Conservation (phyloP, 2,113 vertebrate genomes). For the Polypterus bichir region DNA sequence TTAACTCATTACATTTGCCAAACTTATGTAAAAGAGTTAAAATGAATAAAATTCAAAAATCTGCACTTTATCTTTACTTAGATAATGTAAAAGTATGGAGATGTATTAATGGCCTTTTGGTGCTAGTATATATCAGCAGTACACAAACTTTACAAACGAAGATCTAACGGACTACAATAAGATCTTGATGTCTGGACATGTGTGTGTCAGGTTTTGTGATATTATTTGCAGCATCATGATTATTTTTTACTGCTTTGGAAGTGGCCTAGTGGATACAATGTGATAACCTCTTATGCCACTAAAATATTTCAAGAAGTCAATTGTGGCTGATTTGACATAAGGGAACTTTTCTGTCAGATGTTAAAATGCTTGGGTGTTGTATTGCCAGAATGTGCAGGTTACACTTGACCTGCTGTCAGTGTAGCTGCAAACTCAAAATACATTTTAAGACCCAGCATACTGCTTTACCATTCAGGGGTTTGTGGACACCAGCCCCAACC, state of each 20-base stretch:
- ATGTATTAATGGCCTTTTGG: too few species aligned
- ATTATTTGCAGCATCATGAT: background rate
- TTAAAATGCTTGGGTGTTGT: slow-evolving; percentile 16
- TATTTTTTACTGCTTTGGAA: background rate
- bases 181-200: too few species aligned
- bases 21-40: too few species aligned
- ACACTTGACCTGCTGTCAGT: slow-evolving; percentile 24
- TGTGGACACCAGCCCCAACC: slow-evolving; percentile 33
- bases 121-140: too few species aligned
- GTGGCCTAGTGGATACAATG: background rate
- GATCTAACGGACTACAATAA: too few species aligned
- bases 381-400: slow-evolving; percentile 22
- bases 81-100: too few species aligned
- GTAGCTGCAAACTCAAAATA: slow-evolving; percentile 22
- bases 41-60: too few species aligned
- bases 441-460: slow-evolving; percentile 21
- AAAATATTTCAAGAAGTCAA: background rate
- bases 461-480: slow-evolving; percentile 30
- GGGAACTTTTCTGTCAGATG: slow-evolving; percentile 3
- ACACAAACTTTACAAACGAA: too few species aligned
- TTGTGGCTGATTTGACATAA: slow-evolving; percentile 10
- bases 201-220: too few species aligned
- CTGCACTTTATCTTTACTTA: too few species aligned
- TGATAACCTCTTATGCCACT: slow-evolving; percentile 1
- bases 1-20: too few species aligned